Evolutionary conservation across 2,888 invertebrate species (phyloP).

Genomic region (Phalangium opilio): DNA sequence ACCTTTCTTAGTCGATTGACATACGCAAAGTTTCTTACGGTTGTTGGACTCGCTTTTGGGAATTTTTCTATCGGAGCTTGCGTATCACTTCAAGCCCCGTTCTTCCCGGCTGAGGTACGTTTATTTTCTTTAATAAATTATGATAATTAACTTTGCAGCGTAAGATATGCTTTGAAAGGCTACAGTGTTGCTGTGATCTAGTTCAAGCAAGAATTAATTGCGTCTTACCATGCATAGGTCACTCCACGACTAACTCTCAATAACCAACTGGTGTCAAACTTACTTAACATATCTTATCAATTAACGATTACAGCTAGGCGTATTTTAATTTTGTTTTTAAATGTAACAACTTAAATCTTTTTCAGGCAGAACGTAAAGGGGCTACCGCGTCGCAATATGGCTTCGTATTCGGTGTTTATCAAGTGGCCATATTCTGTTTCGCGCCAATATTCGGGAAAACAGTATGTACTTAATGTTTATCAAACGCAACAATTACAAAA

Average conservation of each 20-base stretch:
- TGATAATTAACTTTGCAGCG: no score
- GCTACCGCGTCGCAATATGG: slow-evolving; percentile 67
- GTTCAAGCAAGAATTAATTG: no score
- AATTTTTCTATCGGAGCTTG: slow-evolving; percentile 30
- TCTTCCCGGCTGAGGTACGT: slow-evolving; percentile 53
- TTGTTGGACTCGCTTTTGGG: background rate
- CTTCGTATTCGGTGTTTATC: slow-evolving; percentile 69
- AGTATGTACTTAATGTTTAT: slow-evolving; percentile 30
- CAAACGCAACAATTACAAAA: no score
- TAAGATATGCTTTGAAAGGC: no score
- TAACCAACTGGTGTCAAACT: no score
- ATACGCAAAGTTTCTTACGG: background rate
- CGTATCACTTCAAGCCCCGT: slow-evolving; percentile 66
- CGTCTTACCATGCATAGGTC: no score
- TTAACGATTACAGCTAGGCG: background rate
- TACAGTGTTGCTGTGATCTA: no score
- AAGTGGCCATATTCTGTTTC: slow-evolving; percentile 60
- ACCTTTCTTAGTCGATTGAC: background rate
- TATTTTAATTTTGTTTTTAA: background rate
- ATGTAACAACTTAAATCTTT: background rate
- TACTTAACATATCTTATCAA: background rate
- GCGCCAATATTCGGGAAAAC: slow-evolving; percentile 67
- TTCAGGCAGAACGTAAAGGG: slow-evolving; percentile 52
- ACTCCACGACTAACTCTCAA: no score
- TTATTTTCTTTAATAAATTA: background rate